phyloP scores from a whole-genome alignment of 1,140 invertebrate species.

The Mizuhopecten yessoensis region DNA sequence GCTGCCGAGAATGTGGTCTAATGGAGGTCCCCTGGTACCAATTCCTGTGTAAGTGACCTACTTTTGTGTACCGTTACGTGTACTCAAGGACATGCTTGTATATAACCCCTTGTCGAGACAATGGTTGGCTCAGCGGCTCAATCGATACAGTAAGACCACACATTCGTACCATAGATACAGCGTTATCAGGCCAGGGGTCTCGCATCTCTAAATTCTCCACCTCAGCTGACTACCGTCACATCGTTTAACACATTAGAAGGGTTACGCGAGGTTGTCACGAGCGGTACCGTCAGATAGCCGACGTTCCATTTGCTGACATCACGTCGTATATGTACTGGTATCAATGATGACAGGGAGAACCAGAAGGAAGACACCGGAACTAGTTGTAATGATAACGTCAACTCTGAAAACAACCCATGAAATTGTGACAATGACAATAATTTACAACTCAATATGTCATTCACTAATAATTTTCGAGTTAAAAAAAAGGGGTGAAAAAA shows the following conservation, averaged over 20 bases:
- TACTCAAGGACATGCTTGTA: constrained; percentile 23
- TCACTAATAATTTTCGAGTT: too few species aligned
- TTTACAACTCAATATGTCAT: too few species aligned
- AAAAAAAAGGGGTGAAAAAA: too few species aligned
- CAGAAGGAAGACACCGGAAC: too few species aligned
- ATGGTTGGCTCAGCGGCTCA: background rate
- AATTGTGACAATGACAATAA: too few species aligned
- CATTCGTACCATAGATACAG: constrained; percentile 2
- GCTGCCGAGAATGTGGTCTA: background rate
- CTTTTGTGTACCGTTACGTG: background rate
- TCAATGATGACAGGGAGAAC: too few species aligned
- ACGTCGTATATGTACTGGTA: too few species aligned
- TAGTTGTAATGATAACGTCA: too few species aligned
- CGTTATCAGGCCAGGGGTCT: constrained; percentile 5
- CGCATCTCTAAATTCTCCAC: background rate
- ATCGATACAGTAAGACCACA: constrained; percentile 25
- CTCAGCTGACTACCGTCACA: background rate
- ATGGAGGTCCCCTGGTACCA: background rate
- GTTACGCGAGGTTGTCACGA: background rate
- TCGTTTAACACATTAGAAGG: background rate
- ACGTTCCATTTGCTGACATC: background rate
- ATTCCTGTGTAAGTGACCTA: background rate
- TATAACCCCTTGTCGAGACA: background rate
- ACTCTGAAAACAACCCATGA: too few species aligned
- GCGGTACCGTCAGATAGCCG: background rate